phyloP scores from a whole-genome alignment of 2,797 vertebrate species.

The Hypotaenidia philippensis region DNA sequence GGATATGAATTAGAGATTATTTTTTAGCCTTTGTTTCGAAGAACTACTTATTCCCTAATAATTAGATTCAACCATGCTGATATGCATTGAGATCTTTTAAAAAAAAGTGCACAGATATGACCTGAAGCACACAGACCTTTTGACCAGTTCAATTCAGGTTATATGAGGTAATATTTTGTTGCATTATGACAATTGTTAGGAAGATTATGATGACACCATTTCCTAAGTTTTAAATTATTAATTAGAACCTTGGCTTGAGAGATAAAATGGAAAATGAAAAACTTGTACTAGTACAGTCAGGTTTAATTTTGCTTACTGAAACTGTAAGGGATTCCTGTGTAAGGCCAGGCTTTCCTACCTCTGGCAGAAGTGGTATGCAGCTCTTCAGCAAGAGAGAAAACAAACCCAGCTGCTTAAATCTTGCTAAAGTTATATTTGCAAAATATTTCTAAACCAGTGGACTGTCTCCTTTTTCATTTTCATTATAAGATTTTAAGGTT shows the following conservation, averaged over 20 bases:
- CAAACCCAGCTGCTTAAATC: not conserved
- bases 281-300: not conserved
- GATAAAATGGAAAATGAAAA: slow-evolving; percentile 27
- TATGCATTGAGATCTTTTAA: not conserved
- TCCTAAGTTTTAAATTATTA: slow-evolving; percentile 40
- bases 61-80: not conserved
- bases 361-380: not conserved
- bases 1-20: not conserved
- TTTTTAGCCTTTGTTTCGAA: not conserved
- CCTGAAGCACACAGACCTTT: not conserved
- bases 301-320: not conserved
- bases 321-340: not conserved
- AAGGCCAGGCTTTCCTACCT: not conserved
- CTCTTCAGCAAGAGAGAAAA: not conserved
- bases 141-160: not conserved
- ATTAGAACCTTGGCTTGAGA: slow-evolving; percentile 21
- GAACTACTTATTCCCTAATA: not conserved
- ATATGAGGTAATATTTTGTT: slow-evolving; percentile 2
- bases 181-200: not conserved
- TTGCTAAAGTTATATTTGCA: not conserved
- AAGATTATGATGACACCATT: slow-evolving; percentile 11
- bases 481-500: not conserved
- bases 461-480: not conserved
- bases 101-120: not conserved
- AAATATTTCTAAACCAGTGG: not conserved